phyloP scores from a whole-genome alignment of 2,797 vertebrate genomes.

The Etheostoma nigrum region DNA sequence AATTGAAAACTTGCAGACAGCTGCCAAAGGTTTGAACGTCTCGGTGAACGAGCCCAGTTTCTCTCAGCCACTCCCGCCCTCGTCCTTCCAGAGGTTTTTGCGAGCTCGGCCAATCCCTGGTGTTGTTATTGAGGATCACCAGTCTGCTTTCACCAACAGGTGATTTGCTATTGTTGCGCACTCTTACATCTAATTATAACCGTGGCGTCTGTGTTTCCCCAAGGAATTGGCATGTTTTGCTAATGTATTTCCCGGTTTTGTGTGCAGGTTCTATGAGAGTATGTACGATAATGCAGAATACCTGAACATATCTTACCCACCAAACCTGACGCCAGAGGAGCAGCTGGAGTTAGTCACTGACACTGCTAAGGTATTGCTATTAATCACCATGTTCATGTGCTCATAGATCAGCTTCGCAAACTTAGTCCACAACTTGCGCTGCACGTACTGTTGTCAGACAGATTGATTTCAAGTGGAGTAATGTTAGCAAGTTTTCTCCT shows the following conservation, averaged over 20 bases:
- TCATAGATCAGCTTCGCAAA: not conserved
- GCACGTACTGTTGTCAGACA: too few species aligned
- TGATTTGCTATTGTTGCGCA: constrained; percentile 39
- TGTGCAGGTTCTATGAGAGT: constrained; percentile 92
- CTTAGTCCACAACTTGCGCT: not conserved
- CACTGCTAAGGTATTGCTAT: constrained; percentile 85
- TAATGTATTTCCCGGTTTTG: not conserved
- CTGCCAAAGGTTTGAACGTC: constrained; percentile 55
- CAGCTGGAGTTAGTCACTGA: constrained; percentile 86
- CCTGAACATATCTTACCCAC: constrained; percentile 86
- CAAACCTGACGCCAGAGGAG: constrained; percentile 86
- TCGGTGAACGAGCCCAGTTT: constrained; percentile 56
- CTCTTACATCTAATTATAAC: fast-evolving
- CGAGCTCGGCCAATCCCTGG: constrained; percentile 88
- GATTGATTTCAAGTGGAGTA: not conserved
- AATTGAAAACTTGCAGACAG: constrained; percentile 48
- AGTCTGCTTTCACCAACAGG: constrained; percentile 86
- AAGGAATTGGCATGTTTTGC: not conserved
- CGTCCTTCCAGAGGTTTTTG: constrained; percentile 96
- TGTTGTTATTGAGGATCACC: constrained; percentile 90
- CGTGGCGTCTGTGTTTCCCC: not conserved
- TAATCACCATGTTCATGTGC: not conserved
- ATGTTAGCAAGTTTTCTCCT: not conserved
- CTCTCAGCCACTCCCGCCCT: constrained; percentile 91
- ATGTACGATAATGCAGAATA: constrained; percentile 89